Evolutionary conservation across 2,888 invertebrate species (phyloP), one percentile per base, ranked within the genome.

Genomic region (Meganola albula): DNA sequence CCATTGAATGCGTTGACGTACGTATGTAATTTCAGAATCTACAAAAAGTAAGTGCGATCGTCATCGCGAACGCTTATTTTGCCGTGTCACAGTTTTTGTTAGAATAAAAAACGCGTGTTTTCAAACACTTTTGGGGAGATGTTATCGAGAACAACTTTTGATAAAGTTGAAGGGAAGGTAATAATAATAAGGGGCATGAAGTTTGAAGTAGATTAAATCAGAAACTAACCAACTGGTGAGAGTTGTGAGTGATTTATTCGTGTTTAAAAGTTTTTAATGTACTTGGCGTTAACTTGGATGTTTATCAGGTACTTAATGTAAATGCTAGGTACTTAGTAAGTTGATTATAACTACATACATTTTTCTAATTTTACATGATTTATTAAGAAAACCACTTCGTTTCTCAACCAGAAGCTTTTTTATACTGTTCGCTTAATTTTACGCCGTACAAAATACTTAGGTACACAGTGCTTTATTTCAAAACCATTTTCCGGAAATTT

Each of bases 11-110:
- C 71, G 74, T 66, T 65, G 74, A 20, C 20, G n/a, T n/a, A n/a
- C 71, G 75, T 75, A 67, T 74, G 75, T 74, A 74, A 79, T 74
- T 74, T 72, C 74, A 75, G 74, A 73, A 63, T 68, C 55, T 52
- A 74, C 67, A 77, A 74, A 72, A 70, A 63, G 58, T 59, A 59
- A 62, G 64, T 63, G 60, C 51, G 56, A 54, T 51, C 56, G 56
- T 53, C 59, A 58, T 58, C 53, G 49, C 49, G 36, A 31, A 27
- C 43, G 50, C 41, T 53, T 43, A 41, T 42, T 45, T 12, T 18
- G 52, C 44, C 45, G 38, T 46, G 58, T 62, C 58, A 45, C 51
- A 44, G 44, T 48, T 46, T 38, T 48, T 44, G 49, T 42, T n/a
- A 40, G 37, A 43, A 36, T 37, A 43, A 23, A 49, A 50, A 48